phyloP scores from a whole-genome alignment of 2,888 invertebrate genomes.

The Sinohyriopsis cumingii region DNA sequence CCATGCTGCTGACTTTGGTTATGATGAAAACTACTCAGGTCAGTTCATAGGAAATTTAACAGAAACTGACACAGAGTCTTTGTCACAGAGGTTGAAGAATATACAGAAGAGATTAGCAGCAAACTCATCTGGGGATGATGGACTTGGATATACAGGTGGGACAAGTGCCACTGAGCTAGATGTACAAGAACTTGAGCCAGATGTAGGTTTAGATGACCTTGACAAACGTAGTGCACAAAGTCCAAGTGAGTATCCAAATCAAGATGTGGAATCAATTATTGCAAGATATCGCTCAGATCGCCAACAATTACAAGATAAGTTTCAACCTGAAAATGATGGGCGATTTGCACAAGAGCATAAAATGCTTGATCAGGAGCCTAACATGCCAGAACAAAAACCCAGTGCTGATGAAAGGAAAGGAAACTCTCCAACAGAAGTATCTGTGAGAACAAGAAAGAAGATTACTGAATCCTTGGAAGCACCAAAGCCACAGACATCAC shows the following conservation, averaged over 20 bases:
- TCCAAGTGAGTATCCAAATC: conserved; percentile 32
- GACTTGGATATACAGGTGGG: background rate
- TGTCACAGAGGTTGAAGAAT: conserved; percentile 17
- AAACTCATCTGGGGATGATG: conserved; percentile 5
- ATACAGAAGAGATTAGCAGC: background rate
- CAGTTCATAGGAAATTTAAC: conserved; percentile 42
- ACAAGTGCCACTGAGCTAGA: conserved; percentile 25
- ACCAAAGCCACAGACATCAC: too few species aligned
- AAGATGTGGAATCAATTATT: conserved; percentile 53
- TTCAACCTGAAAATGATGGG: conserved; percentile 24
- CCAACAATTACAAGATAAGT: conserved; percentile 36
- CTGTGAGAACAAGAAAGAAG: too few species aligned
- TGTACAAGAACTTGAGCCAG: conserved; percentile 18
- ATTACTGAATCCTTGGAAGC: too few species aligned
- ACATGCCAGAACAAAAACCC: too few species aligned
- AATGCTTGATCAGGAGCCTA: too few species aligned
- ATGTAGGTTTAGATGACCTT: conserved; percentile 18
- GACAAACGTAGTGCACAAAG: background rate
- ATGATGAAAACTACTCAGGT: conserved; percentile 38
- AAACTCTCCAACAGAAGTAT: background rate
- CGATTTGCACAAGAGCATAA: background rate
- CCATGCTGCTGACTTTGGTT: conserved; percentile 58
- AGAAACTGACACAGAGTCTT: conserved; percentile 30
- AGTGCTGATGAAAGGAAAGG: background rate
- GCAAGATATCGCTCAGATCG: conserved; percentile 46